Percentiles rank a stretch among this genome's conserved stretches.
Evolutionary conservation across 2,888 invertebrate species (phyloP).

Genomic region (Thymelicus lineola): DNA sequence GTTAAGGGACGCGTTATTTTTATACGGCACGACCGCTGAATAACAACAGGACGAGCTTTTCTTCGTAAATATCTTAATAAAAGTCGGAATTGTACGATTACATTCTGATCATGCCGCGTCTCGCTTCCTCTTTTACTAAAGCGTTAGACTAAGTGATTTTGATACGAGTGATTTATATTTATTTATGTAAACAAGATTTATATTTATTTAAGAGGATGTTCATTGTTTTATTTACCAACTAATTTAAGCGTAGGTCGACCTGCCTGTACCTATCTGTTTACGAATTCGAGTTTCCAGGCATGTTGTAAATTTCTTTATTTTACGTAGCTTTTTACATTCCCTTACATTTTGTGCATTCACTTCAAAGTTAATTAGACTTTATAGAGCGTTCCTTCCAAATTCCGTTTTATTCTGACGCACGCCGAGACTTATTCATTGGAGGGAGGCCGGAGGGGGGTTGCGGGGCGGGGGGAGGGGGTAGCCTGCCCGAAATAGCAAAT

Average conservation of each 20-base stretch:
- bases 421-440: conserved; percentile 81
- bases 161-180: conserved; percentile 70
- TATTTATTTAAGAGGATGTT: conserved; percentile 67
- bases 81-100: conserved; percentile 73
- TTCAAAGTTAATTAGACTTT: conserved; percentile 85
- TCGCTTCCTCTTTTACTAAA: conserved; percentile 71
- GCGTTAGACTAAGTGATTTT: conserved; percentile 64
- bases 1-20: conserved; percentile 80
- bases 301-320: conserved; percentile 66
- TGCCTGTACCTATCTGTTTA: background rate
- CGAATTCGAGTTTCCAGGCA: conserved; percentile 35
- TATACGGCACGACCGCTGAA: conserved; percentile 76
- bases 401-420: conserved; percentile 81
- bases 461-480: conserved; percentile 53
- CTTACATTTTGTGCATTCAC: conserved; percentile 80
- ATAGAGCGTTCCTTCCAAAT: conserved; percentile 84
- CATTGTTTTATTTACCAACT: conserved; percentile 50
- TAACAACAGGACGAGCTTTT: conserved; percentile 73
- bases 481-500: conserved; percentile 83
- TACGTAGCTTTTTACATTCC: conserved; percentile 75
- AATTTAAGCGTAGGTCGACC: conserved; percentile 29
- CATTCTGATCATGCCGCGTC: conserved; percentile 77
- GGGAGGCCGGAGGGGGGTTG: conserved; percentile 62
- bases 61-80: conserved; percentile 81
- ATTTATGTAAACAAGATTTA: conserved; percentile 63